Evolutionary conservation across 2,888 invertebrate genomes (phyloP), one percentile per base, ranked within the genome.

Genomic region (Drosophila maculinotata): DNA sequence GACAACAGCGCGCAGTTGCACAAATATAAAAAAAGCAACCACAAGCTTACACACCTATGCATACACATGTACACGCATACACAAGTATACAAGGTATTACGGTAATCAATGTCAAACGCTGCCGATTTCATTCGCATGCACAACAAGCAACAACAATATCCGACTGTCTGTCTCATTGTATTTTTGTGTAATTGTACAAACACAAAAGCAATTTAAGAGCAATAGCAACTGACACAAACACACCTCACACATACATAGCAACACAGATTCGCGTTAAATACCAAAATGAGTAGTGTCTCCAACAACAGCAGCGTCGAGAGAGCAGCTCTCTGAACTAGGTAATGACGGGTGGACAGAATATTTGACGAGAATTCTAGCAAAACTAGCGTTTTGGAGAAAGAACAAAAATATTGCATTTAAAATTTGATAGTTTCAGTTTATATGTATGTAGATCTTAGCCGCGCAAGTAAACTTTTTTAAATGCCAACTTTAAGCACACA

Each of bases 31-130:
- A 53, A 52, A 65, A 42, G 28, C 59, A 65, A 54, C 41, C 48
- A 67, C 62, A 76, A 52, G 38, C 52, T 44, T 54, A 44, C 14
- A 54, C 17, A 48, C 23, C 52, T n/a, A n/a, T n/a, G n/a, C 25
- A 26, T 30, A 49, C 25, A 33, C 17, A 64, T 36, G 63, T 36
- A 56, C 23, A 35, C 31, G 31, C 31, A 28, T 25, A 44, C 15
- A 33, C 30, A 63, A 33, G 54, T 39, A 59, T 30, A 62, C 54
- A 78, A 78, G 68, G 79, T 87, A 89, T 87, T 87, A 85, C 83
- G 81, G 87, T 87, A 87, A 89, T 88, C 87, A 87, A 85, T 87
- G 87, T 87, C 89, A 88, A 87, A 81, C 69, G 81, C 75, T 82
- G 76, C 79, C 83, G 80, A 82, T 87, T 84, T 81, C 73, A 71